phyloP scores from a whole-genome alignment of 2,113 vertebrate genomes.

The Pomatostomus ruficeps region DNA sequence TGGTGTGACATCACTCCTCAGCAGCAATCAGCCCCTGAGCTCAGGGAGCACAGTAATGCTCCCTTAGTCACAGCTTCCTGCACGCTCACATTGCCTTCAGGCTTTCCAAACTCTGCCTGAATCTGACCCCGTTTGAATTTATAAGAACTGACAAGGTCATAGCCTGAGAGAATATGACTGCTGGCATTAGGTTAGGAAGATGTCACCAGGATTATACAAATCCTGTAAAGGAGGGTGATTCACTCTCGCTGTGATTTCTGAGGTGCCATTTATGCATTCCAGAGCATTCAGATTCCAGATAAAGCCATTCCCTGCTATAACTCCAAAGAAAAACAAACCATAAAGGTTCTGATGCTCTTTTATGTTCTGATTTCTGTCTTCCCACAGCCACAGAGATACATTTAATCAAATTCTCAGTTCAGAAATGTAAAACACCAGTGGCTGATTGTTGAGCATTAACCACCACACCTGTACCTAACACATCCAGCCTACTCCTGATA shows the following conservation, averaged over 20 bases:
- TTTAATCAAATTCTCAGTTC: not conserved
- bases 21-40: not conserved
- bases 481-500: not conserved
- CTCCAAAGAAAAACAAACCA: not conserved
- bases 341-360: not conserved
- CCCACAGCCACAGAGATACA: not conserved
- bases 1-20: not conserved
- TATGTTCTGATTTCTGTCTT: not conserved
- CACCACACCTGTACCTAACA: not conserved
- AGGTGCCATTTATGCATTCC: not conserved
- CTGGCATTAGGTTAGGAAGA: constrained; percentile 48
- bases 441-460: not conserved
- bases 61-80: not conserved
- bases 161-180: constrained; percentile 19
- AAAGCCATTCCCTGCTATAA: not conserved
- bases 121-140: not conserved
- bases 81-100: not conserved
- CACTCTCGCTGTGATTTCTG: not conserved
- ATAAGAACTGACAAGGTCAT: constrained; percentile 29
- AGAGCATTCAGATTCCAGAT: not conserved
- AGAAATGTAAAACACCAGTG: fast-evolving
- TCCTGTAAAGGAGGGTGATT: constrained; percentile 1
- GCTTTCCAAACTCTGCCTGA: not conserved
- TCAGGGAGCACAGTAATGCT: not conserved
- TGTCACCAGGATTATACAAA: constrained; percentile 44